Percentiles rank a stretch among this genome's conserved stretches.
phyloP scores from a whole-genome alignment of 1,140 invertebrate species.

The Babylonia areolata region DNA sequence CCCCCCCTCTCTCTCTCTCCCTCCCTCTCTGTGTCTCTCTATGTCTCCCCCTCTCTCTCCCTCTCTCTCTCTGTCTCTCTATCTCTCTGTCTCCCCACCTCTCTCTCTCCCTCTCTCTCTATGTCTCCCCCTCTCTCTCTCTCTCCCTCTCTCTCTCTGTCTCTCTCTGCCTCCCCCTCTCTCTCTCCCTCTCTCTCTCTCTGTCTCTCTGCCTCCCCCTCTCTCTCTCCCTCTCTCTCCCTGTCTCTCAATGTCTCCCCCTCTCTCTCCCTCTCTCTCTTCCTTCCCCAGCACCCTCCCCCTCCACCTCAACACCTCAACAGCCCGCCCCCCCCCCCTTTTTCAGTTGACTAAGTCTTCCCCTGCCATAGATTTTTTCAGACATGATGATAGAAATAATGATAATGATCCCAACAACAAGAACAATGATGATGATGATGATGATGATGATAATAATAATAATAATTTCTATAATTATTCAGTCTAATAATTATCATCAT shows the following conservation, averaged over 20 bases:
- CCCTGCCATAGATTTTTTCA: too few species aligned
- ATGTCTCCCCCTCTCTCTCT: not conserved
- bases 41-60: too few species aligned
- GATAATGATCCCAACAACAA: too few species aligned
- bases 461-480: too few species aligned
- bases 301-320: not conserved
- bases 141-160: not conserved
- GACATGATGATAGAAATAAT: too few species aligned
- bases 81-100: not conserved
- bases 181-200: not conserved
- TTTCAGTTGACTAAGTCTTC: too few species aligned
- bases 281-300: not conserved
- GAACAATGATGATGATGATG: too few species aligned
- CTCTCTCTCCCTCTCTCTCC: constrained; percentile 9
- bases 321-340: not conserved
- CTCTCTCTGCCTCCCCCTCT: constrained; percentile 1
- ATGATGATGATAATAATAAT: too few species aligned
- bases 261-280: not conserved
- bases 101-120: not conserved
- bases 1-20: too few species aligned
- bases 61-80: too few species aligned
- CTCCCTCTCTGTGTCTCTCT: too few species aligned
- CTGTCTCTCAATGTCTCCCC: not conserved
- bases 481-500: too few species aligned
- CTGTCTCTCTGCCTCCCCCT: not conserved